Evolutionary conservation across 2,888 invertebrate species (phyloP).

Genomic region (Panopea generosa): DNA sequence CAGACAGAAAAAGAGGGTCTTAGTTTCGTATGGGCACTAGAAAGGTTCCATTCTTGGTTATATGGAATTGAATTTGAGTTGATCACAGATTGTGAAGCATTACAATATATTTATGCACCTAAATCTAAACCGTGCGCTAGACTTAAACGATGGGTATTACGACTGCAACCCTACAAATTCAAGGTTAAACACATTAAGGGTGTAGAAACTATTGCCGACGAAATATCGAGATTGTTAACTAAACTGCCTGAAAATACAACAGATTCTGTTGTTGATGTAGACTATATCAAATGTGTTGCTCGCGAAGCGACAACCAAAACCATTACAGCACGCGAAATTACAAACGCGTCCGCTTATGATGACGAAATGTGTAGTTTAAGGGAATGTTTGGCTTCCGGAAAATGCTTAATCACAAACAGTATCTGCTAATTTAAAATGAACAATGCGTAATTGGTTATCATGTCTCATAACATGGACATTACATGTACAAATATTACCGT

Average conservation of each 20-base stretch:
- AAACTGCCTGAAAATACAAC: not conserved
- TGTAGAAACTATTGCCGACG: constrained; percentile 42
- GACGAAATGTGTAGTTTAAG: constrained; percentile 21
- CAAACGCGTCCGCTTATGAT: constrained; percentile 31
- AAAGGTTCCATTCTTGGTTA: constrained; percentile 56
- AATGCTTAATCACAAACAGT: not conserved
- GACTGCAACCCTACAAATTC: constrained; percentile 58
- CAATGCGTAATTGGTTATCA: constrained; percentile 8
- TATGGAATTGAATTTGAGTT: constrained; percentile 19
- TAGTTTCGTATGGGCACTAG: constrained; percentile 65
- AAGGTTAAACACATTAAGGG: constrained; percentile 39
- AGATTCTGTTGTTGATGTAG: not conserved
- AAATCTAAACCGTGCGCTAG: constrained; percentile 67
- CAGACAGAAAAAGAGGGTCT: constrained; percentile 50
- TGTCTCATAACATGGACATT: too few relatives aligned
- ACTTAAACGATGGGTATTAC: constrained; percentile 67
- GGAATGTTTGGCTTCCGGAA: constrained; percentile 19
- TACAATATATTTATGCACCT: constrained; percentile 64
- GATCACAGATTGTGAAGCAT: constrained; percentile 13
- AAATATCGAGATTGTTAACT: constrained; percentile 24
- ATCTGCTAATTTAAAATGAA: constrained; percentile 35
- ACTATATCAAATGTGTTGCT: constrained; percentile 27
- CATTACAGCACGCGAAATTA: constrained; percentile 31
- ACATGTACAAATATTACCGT: too few relatives aligned
- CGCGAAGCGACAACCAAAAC: constrained; percentile 26